A percentile compares a stretch with the other conserved stretches of the same genome.
These are phyloP conservation scores for Buceros bicornis DNA, from an alignment of 2,797 vertebrate genomes.

Conservation along the genomic window DNA sequence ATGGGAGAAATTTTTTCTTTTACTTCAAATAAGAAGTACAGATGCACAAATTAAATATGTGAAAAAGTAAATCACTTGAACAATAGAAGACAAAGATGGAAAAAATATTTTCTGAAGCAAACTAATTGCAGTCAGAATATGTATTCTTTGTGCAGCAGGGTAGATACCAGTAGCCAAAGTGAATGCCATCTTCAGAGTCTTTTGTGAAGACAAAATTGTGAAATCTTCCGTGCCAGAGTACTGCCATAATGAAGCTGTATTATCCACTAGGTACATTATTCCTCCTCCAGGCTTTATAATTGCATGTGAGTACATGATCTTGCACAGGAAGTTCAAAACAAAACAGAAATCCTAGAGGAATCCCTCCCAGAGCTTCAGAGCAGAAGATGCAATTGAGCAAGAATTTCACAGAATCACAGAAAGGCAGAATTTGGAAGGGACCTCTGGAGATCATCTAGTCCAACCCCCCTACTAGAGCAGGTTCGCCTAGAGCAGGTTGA, in stretches of 20 bases:
- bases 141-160: neutral
- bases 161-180: neutral
- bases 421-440: too few relatives aligned
- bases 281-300: neutral
- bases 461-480: too few relatives aligned
- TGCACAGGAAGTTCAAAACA: constrained; percentile 24
- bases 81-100: neutral
- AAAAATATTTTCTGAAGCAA: neutral
- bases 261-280: neutral
- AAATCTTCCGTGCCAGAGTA: neutral
- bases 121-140: neutral
- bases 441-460: too few relatives aligned
- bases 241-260: neutral
- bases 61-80: neutral
- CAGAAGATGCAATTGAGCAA: neutral
- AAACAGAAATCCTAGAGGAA: constrained; percentile 5
- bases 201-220: neutral
- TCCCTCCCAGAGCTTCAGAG: neutral
- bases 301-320: neutral
- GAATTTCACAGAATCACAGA: neutral
- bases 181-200: neutral
- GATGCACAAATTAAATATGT: neutral
- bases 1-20: neutral
- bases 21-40: neutral
- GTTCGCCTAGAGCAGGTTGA: too few relatives aligned